Evolutionary conservation across 2,113 vertebrate species (phyloP), one percentile per base, ranked within the genome.

Genomic region (Xenopus laevis): DNA sequence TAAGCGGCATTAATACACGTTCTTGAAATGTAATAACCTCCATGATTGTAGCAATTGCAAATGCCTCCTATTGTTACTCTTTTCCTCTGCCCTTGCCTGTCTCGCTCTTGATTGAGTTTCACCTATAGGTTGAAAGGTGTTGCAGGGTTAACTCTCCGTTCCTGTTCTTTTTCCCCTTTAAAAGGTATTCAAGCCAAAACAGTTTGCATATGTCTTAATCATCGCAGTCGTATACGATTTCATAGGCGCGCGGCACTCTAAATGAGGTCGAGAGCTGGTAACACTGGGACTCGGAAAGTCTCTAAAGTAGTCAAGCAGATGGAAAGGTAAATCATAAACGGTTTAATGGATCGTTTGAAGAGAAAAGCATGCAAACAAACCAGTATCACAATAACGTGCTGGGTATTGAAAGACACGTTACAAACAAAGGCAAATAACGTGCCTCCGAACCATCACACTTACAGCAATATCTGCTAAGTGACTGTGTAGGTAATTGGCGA

Each of bases 11-110:
- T 77, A 77, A 77, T 47, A 58, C 65, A 44, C 67, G 57, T 70
- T 77, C 58, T 64, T 33, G 47, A 64, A 70, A 77, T 55, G 3
- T 64, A 77, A 64, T 77, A 70, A 77, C 66, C 69, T 69, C 67
- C 53, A 77, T 77, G 57, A 77, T 77, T 77, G 74, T 23, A 70
- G 67, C 67, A 77, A 75, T 77, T 77, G 69, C 67, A 23, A n/a
- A 67, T 77, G 46, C 60, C 59, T 64, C 66, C 67, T 70, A 77
- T 64, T 70, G 66, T 77, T 69, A 57, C 47, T 46, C 50, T 50
- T n/a, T 67, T 68, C 15, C 50, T 30, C 60, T 10, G 40, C 73
- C 44, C 18, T 13, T 65, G 10, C 45, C 40, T 65, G 27, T 46
- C 18, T 50, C 64, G 60, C 17, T 15, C 50, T 55, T 18, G 57